These are phyloP conservation scores for Phyllotis vaccarum DNA, from an alignment of 2,797 vertebrate species.

Conservation along the genomic window DNA sequence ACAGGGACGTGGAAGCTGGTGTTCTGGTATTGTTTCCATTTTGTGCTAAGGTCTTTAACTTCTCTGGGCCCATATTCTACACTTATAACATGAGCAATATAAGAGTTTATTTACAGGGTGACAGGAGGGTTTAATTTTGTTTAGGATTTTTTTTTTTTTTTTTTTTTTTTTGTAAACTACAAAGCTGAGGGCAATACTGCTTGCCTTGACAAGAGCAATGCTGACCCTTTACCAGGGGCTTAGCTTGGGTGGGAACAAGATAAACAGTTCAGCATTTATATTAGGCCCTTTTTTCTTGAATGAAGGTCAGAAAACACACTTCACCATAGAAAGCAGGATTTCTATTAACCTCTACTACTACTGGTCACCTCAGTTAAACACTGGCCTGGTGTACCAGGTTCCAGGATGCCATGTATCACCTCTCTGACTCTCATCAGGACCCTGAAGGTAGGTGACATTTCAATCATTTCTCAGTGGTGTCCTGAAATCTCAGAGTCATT, in stretches of 20 bases:
- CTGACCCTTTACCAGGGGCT: background rate
- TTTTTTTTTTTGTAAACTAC: background rate
- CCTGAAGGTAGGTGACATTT: background rate
- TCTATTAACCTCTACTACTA: background rate
- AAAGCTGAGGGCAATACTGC: background rate
- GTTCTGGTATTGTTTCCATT: constrained; percentile 18
- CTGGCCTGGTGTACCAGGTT: background rate
- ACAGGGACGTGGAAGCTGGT: background rate
- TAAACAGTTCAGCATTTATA: background rate
- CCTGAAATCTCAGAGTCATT: background rate
- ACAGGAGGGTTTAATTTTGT: constrained; percentile 31
- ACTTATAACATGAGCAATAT: background rate
- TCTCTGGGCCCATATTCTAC: background rate
- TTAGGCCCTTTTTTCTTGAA: background rate
- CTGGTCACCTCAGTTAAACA: background rate
- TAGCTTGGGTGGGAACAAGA: background rate
- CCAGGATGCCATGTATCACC: background rate
- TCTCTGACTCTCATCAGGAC: background rate
- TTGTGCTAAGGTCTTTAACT: constrained; percentile 37
- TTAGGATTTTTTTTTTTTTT: no score
- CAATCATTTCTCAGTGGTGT: background rate
- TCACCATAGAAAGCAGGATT: background rate
- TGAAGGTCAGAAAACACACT: background rate
- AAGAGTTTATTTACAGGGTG: constrained; percentile 24
- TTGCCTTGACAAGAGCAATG: background rate